Conservation (phyloP, 2,797 vertebrate genomes). For the Tachyglossus aculeatus region DNA sequence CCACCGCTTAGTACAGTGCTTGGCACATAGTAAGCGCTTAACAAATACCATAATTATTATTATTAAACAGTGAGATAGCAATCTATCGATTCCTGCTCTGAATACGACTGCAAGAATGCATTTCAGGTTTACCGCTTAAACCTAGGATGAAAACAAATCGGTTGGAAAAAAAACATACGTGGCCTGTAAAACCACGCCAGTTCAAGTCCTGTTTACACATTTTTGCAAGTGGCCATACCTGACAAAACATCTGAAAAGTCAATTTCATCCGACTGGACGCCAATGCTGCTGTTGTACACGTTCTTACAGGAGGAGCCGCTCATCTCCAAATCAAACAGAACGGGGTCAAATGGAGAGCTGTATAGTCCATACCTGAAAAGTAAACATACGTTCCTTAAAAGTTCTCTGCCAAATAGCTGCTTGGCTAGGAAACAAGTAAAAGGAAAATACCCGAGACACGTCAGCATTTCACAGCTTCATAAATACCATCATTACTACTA, state of each 20-base stretch:
- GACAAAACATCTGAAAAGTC: conserved; percentile 97
- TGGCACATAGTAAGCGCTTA: too few species aligned
- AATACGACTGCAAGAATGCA: too few species aligned
- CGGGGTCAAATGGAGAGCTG: conserved; percentile 97
- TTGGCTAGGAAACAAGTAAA: background rate
- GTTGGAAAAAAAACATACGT: too few species aligned
- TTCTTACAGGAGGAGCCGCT: conserved; percentile 98
- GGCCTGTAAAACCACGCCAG: too few species aligned
- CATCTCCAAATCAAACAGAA: conserved; percentile 98
- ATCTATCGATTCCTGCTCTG: too few species aligned
- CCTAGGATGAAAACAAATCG: too few species aligned
- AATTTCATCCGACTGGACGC: conserved; percentile 97
- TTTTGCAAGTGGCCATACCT: conserved; percentile 74
- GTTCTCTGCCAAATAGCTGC: conserved; percentile 2
- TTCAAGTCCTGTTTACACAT: background rate
- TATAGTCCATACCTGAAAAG: conserved; percentile 92
- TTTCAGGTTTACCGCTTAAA: too few species aligned
- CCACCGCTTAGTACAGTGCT: too few species aligned
- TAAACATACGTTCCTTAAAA: conserved; percentile 23
- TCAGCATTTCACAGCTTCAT: too few species aligned
- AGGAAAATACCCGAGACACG: background rate
- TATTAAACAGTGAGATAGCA: too few species aligned
- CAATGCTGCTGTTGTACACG: conserved; percentile 91
- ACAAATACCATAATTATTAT: too few species aligned
- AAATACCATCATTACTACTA: too few species aligned